Evolutionary conservation across 2,888 invertebrate genomes (phyloP).

Genomic region (Scaptomyza reducta): DNA sequence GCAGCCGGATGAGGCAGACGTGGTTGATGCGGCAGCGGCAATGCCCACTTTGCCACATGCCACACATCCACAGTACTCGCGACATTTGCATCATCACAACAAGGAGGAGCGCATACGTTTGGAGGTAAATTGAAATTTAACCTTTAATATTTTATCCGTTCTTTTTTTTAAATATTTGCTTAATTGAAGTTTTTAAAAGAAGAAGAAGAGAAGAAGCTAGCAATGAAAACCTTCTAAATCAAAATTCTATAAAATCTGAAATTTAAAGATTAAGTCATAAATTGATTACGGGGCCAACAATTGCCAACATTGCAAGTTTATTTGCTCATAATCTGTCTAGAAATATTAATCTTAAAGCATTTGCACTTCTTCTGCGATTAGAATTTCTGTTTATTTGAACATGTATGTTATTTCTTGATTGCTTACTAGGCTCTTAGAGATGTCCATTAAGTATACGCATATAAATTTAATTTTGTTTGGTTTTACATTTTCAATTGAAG

Average conservation of each 20-base stretch:
- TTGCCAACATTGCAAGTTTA: conserved; percentile 28
- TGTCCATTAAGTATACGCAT: conserved; percentile 8
- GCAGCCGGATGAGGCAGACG: conserved; percentile 55
- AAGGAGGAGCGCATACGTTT: conserved; percentile 82
- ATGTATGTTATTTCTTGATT: conserved; percentile 3
- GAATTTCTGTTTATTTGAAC: neutral
- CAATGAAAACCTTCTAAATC: too few species aligned
- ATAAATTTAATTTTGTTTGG: conserved; percentile 57
- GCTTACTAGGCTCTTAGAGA: neutral
- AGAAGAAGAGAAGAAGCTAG: too few species aligned
- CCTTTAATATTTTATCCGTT: neutral
- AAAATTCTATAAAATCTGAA: neutral
- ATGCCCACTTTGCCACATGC: conserved; percentile 50
- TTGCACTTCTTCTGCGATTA: conserved; percentile 17
- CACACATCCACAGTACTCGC: conserved; percentile 53
- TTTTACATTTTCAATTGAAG: conserved; percentile 51
- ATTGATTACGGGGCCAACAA: conserved; percentile 3
- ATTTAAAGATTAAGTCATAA: conserved; percentile 3
- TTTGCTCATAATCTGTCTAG: conserved; percentile 4
- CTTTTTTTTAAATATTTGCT: neutral
- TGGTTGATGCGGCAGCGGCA: conserved; percentile 59
- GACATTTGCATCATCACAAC: conserved; percentile 67
- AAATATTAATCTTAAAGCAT: conserved; percentile 8
- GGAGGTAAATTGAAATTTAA: conserved; percentile 77
- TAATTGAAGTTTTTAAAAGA: too few species aligned